Evolutionary conservation across 2,888 invertebrate genomes (phyloP), one percentile per base, ranked within the genome.

Genomic region (Scaptomyza polygonia): DNA sequence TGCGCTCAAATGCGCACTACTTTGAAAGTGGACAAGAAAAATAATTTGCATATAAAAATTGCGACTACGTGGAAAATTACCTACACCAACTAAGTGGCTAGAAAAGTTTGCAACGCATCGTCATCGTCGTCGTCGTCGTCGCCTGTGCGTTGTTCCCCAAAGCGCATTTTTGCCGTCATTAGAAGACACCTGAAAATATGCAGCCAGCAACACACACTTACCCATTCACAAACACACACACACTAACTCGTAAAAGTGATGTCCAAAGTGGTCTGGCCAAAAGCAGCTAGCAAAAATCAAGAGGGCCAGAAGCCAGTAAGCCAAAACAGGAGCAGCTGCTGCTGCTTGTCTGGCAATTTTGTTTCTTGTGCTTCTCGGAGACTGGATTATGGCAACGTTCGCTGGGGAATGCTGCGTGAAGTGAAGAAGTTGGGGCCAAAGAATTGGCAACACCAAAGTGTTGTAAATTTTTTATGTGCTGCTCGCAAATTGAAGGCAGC

Each of bases 11-110:
- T 48, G 55, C 9, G n/a, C 56, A 30, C 55, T 48, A 62, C 61
- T 72, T 55, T 57, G 8, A 65, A 53, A 65, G 65, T 54, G 58
- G 61, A 63, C 59, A 77, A 48, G 55, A 72, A 66, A 77, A 73
- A 69, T 68, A 75, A 85, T 86, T 86, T 81, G 68, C 81, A 79
- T 86, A 67, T 86, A 67, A 83, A 86, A 83, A 81, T 67, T 83
- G 77, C 57, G 53, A 70, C 72, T 72, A 65, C 73, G 76, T 76
- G 72, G 71, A 66, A 87, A 85, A 83, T 85, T 85, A 82, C 69
- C 68, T 70, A 68, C 79, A 76, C 79, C 71, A 67, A 61, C 82
- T 76, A 76, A 73, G 71, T 76, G 66, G 51, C 66, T 69, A 49
- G 51, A 65, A 71, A 79, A 70, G 62, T 73, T 71, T 30, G 40